Percentiles rank a stretch among this genome's conserved stretches.
Conservation (phyloP, 2,113 vertebrate genomes). For the Sphyrna mokarran region DNA sequence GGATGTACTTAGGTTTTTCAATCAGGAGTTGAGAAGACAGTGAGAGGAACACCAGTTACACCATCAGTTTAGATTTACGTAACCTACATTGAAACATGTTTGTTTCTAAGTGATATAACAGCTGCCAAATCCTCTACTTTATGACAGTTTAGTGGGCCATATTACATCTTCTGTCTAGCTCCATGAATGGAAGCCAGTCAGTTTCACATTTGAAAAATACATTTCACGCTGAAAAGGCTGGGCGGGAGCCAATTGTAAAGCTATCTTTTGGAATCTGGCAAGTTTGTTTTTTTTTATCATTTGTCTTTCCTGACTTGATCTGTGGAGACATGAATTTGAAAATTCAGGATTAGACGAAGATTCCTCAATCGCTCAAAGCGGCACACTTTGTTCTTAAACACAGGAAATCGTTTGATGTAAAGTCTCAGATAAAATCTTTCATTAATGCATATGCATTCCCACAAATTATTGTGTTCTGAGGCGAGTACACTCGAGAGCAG, state of each 20-base stretch:
- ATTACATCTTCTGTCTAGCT: not conserved
- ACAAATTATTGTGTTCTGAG: slow-evolving; percentile 42
- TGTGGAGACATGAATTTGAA: slow-evolving; percentile 11
- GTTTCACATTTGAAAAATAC: not conserved
- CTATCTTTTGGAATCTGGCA: not conserved
- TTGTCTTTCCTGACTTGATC: slow-evolving; percentile 12
- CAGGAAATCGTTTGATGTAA: slow-evolving; percentile 49
- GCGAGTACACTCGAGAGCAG: slow-evolving; percentile 6
- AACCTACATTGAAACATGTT: not conserved
- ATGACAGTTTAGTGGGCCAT: not conserved
- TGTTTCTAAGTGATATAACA: not conserved
- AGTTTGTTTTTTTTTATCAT: too few species aligned
- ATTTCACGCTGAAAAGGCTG: not conserved
- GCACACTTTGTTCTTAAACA: slow-evolving; percentile 46
- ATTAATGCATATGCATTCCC: slow-evolving; percentile 47
- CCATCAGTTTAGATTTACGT: not conserved
- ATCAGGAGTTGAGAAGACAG: not conserved
- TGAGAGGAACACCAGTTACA: not conserved
- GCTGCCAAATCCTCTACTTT: not conserved
- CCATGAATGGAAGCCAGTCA: not conserved
- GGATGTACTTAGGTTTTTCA: not conserved
- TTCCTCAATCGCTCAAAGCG: slow-evolving; percentile 13
- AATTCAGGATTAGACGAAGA: slow-evolving; percentile 3
- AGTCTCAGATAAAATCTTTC: slow-evolving; percentile 47
- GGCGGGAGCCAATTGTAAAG: not conserved